Conservation (phyloP, 2,888 invertebrate species). For the Macrophya annulata region DNA sequence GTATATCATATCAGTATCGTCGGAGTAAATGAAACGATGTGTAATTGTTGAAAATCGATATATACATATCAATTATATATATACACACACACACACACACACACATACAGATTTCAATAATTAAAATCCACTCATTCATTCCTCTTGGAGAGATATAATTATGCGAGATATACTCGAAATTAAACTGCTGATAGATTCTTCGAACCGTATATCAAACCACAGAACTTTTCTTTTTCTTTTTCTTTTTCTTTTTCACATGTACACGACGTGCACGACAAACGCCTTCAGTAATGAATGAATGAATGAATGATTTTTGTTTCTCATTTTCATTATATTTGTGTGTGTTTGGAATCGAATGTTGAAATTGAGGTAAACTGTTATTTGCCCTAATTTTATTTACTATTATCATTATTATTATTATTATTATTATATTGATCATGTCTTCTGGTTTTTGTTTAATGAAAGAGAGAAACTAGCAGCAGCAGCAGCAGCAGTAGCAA, state of each 20-base stretch:
- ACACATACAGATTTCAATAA: neutral
- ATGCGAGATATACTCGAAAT: neutral
- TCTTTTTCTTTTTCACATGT: too few relatives aligned
- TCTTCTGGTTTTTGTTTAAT: too few relatives aligned
- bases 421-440: too few relatives aligned
- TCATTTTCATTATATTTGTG: too few relatives aligned
- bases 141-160: neutral
- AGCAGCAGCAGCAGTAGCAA: neutral
- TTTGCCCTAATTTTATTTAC: too few relatives aligned
- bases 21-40: neutral
- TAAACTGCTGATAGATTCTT: neutral
- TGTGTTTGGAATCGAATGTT: too few relatives aligned
- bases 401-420: too few relatives aligned
- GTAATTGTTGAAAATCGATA: neutral
- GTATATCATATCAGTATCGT: neutral
- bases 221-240: too few relatives aligned
- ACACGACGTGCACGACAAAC: too few relatives aligned
- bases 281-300: too few relatives aligned
- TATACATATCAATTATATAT: neutral
- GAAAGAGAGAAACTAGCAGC: conserved; percentile 2
- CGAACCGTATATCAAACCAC: neutral
- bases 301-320: too few relatives aligned
- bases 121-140: neutral
- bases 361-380: neutral
- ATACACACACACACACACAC: too few relatives aligned